Evolutionary conservation across 2,113 vertebrate genomes (phyloP).

Genomic region (Plotosus lineatus): DNA sequence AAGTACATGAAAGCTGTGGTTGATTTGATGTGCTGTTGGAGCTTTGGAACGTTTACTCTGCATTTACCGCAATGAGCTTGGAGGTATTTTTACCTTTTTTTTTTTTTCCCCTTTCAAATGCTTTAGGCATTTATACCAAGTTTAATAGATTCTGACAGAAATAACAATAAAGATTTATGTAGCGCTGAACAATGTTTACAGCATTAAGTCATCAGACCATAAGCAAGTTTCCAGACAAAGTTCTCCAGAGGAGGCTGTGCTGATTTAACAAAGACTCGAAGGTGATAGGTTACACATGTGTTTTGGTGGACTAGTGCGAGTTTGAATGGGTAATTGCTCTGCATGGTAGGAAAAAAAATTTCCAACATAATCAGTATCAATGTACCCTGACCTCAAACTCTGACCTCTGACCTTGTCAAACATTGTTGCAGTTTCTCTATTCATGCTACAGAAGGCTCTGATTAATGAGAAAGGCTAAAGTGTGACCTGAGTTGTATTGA

Average conservation of each 20-base stretch:
- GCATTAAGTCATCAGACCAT: not conserved
- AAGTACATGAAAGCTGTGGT: not conserved
- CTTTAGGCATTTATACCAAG: not conserved
- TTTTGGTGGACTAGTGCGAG: not conserved
- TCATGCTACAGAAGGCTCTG: slow-evolving; percentile 5
- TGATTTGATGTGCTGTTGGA: too few species aligned
- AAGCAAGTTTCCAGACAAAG: not conserved
- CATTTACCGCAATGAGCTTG: not conserved
- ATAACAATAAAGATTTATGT: not conserved
- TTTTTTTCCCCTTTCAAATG: not conserved
- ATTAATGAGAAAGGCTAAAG: not conserved
- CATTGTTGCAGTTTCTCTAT: not conserved
- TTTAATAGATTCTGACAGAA: not conserved
- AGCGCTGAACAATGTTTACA: not conserved
- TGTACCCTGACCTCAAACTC: slow-evolving; percentile 18
- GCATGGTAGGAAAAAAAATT: not conserved
- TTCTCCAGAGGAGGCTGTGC: not conserved
- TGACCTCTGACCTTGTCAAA: slow-evolving; percentile 22
- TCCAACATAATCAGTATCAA: slow-evolving; percentile 17
- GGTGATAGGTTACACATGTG: not conserved
- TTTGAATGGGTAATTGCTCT: slow-evolving; percentile 7
- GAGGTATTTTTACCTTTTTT: not conserved
- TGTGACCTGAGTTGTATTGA: not conserved
- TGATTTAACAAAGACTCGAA: not conserved
- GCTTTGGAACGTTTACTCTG: too few species aligned